These are phyloP conservation scores for Glandiceps talaboti DNA, from an alignment of 53 echinoderm and acorn worm species.

Conservation along the genomic window DNA sequence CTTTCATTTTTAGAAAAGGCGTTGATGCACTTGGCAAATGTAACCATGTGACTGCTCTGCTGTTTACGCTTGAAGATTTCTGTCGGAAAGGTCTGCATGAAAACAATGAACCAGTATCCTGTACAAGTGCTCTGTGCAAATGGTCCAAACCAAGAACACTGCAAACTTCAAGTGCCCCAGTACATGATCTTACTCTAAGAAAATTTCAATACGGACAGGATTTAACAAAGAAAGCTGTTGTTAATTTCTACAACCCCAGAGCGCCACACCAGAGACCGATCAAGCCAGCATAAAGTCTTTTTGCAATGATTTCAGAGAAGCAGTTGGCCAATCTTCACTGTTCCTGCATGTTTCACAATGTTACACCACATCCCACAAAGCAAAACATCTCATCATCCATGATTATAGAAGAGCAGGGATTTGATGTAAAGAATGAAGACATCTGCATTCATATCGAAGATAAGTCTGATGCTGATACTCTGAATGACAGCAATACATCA, in stretches of 20 bases:
- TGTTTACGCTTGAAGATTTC: neutral
- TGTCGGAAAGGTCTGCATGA: neutral
- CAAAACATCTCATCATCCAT: neutral
- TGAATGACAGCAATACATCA: no score
- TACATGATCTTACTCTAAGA: neutral
- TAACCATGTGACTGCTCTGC: neutral
- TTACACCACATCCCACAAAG: neutral
- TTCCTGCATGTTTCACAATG: neutral
- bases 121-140: neutral
- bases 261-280: neutral
- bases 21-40: neutral
- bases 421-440: neutral
- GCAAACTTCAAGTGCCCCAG: neutral
- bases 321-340: neutral
- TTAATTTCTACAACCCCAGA: neutral
- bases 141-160: neutral
- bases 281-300: neutral
- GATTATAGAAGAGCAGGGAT: neutral
- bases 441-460: neutral
- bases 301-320: neutral
- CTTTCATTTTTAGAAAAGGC: neutral
- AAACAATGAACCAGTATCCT: neutral
- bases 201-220: neutral
- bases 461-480: neutral
- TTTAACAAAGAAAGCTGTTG: neutral